Evolutionary conservation across 2,888 invertebrate species (phyloP).

Genomic region (Caenorhabditis wallacei): DNA sequence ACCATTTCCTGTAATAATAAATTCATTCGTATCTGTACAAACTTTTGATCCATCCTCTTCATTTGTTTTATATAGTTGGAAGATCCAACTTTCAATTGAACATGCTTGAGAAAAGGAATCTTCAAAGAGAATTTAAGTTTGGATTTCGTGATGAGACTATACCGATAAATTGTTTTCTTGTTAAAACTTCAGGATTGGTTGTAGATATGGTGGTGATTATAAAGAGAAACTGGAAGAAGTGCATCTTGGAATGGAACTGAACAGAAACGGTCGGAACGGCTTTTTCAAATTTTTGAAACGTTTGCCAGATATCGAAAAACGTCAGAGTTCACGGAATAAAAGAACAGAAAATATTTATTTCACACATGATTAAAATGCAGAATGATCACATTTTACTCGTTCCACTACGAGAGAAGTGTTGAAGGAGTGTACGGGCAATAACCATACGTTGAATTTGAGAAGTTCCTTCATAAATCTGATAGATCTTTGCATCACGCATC

Average conservation of each 20-base stretch:
- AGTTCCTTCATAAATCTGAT: slow-evolving; percentile 95
- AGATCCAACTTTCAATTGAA: background rate
- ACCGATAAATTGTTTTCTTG: background rate
- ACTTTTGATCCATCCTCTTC: background rate
- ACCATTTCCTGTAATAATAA: background rate
- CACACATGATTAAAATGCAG: background rate
- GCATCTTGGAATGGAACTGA: too few species aligned
- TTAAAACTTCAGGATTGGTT: background rate
- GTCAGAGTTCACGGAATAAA: background rate
- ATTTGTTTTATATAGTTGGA: background rate
- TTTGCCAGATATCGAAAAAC: too few species aligned
- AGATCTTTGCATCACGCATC: slow-evolving; percentile 99
- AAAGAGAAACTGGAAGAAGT: too few species aligned
- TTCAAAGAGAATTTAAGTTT: background rate
- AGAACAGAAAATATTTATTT: background rate
- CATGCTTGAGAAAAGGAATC: background rate
- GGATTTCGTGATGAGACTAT: background rate
- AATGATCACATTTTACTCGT: slow-evolving; percentile 46
- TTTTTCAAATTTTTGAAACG: too few species aligned
- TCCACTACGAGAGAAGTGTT: slow-evolving; percentile 59
- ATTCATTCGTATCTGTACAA: background rate
- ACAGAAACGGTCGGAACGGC: too few species aligned
- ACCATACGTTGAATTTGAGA: slow-evolving; percentile 93
- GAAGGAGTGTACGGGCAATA: slow-evolving; percentile 87
- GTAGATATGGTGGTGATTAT: background rate